phyloP scores from a whole-genome alignment of 2,797 vertebrate genomes.

The Lophius americanus region DNA sequence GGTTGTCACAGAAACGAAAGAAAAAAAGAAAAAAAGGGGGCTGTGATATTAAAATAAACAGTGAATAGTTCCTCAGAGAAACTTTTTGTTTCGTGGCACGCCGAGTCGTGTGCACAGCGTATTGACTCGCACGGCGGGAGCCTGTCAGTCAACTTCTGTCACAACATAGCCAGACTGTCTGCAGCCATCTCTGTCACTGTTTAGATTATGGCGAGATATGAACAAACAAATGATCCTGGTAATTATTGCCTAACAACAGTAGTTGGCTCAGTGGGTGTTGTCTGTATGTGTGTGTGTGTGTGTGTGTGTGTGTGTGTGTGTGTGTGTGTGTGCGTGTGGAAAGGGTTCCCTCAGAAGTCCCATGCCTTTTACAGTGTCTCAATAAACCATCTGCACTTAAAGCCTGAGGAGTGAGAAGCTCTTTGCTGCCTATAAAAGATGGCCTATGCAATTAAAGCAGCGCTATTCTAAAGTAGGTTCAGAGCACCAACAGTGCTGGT shows the following conservation, averaged over 20 bases:
- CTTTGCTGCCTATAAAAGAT: constrained; percentile 65
- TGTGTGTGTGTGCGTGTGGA: constrained; percentile 13
- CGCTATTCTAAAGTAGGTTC: constrained; percentile 62
- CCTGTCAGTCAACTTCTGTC: constrained; percentile 72
- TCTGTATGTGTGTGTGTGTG: no score
- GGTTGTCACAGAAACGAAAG: constrained; percentile 22
- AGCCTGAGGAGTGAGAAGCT: constrained; percentile 56
- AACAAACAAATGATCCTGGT: constrained; percentile 52
- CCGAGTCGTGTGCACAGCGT: constrained; percentile 67
- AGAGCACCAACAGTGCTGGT: constrained; percentile 16
- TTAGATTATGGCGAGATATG: constrained; percentile 43
- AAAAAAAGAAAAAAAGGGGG: not conserved
- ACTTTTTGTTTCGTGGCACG: constrained; percentile 64
- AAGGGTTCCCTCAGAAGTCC: constrained; percentile 50
- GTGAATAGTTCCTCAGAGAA: constrained; percentile 71
- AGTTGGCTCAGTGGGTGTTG: no score
- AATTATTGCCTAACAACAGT: constrained; percentile 35
- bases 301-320: constrained; percentile 10
- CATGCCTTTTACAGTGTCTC: constrained; percentile 66
- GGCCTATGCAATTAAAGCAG: constrained; percentile 53
- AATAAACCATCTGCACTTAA: constrained; percentile 68
- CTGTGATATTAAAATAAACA: constrained; percentile 73
- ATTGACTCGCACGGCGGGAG: constrained; percentile 73
- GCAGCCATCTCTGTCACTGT: constrained; percentile 50
- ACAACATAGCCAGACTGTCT: constrained; percentile 57